phyloP scores from a whole-genome alignment of 2,888 invertebrate genomes.

The Steromphala cineraria region DNA sequence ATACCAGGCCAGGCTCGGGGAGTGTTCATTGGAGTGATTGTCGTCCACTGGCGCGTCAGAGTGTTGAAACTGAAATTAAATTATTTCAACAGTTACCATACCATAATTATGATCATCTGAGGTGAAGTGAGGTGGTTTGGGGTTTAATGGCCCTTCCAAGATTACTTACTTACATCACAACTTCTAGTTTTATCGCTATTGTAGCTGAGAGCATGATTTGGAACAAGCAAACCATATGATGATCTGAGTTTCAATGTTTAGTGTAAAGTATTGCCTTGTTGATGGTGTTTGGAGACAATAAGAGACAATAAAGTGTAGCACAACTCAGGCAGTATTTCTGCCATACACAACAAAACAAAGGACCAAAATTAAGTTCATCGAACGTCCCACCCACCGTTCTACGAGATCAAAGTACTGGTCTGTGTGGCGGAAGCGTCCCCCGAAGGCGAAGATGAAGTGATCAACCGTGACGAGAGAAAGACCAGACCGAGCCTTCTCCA shows the following conservation, averaged over 20 bases:
- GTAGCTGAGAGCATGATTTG: no score
- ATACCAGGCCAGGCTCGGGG: constrained; percentile 72
- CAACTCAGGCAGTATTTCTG: no score
- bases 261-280: background rate
- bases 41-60: constrained; percentile 70
- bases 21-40: constrained; percentile 68
- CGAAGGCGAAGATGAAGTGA: constrained; percentile 70
- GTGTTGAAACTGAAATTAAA: constrained; percentile 65
- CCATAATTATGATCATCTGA: background rate
- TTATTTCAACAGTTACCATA: background rate
- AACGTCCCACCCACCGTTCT: constrained; percentile 58
- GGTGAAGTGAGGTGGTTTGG: no score
- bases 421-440: constrained; percentile 69
- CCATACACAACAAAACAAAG: no score
- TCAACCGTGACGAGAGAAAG: constrained; percentile 69
- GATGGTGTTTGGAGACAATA: background rate
- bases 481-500: constrained; percentile 73
- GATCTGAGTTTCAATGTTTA: no score
- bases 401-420: constrained; percentile 72
- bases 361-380: no score
- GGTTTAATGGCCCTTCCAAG: no score
- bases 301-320: background rate
- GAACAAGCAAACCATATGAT: no score
- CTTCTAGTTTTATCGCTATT: no score
- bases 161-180: no score